Conservation (phyloP, 53 echinoderm and acorn worm genomes). For the Pentamera pediparva region DNA sequence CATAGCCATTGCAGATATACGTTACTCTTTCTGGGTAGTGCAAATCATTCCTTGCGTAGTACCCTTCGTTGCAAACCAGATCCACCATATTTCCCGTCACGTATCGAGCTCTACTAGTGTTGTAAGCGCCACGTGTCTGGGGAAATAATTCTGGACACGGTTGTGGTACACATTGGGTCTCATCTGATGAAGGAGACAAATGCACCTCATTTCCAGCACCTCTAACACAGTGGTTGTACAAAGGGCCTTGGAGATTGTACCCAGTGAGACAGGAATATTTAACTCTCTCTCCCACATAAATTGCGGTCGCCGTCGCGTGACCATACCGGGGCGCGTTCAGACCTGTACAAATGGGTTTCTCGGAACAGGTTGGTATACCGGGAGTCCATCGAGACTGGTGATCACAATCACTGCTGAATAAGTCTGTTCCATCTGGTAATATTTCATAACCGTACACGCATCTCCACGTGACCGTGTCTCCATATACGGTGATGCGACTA, state of each 20-base stretch:
- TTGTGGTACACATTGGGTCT: conserved; percentile 13
- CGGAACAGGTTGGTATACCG: conserved; percentile 3
- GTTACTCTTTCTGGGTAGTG: neutral
- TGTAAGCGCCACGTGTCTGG: conserved; percentile 4
- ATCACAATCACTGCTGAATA: conserved; percentile 9
- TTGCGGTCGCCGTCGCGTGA: neutral
- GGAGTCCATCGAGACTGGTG: conserved; percentile 23
- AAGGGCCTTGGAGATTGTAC: neutral
- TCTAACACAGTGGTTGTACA: neutral
- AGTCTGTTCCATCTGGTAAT: neutral
- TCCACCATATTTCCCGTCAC: neutral
- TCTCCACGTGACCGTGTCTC: conserved; percentile 13
- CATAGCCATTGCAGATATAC: conserved; percentile 8
- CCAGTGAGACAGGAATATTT: neutral
- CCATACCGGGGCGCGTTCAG: conserved; percentile 9
- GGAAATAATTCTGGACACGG: conserved; percentile 22
- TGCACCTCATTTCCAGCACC: neutral
- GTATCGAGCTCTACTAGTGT: neutral
- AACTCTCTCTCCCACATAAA: neutral
- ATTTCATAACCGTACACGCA: conserved; percentile 11
- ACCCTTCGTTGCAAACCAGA: neutral
- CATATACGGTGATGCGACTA: neutral
- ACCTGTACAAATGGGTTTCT: conserved; percentile 5
- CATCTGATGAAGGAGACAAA: conserved; percentile 29
- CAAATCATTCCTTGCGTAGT: neutral